Base-by-base conservation (phyloP, 1,140 invertebrate species). In the Drosophila orena region DNA sequence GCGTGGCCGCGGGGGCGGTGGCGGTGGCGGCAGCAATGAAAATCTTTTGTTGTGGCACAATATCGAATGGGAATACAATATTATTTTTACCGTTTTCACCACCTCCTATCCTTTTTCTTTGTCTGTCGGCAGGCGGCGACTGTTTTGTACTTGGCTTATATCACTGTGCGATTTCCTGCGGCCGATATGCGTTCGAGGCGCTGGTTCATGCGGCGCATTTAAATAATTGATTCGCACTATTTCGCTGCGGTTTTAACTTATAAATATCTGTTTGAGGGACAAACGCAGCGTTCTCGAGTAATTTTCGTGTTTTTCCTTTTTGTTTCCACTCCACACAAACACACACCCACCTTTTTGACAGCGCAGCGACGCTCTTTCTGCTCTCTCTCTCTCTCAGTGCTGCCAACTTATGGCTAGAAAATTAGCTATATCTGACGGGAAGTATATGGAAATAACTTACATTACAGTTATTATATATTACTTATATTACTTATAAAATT, bases 91-190 rank as follows among this genome's bases (percentile, higher is more conserved):
- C 81, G 78, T 86, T 81, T 68, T 77, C 68, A 70, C 68, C 59
- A 70, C 68, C 59, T 35, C 64, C 56, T 75, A 78, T 86, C 83
- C 59, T 53, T 62, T 61, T 73, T 10, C 47, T 50, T 50, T 50
- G 83, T 86, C 85, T 86, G 30, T 30, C 30, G 81, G 47, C 56
- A 61, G 56, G 69, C 61, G 37, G 49, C 69, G 57, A 37, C 71
- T 55, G 69, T 79, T 84, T 84, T 84, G 80, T 84, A 84, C 81
- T 84, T 80, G 68, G 54, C 77, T 85, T 80, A 64, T 81, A 85
- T 84, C 81, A 84, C 81, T 77, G 60, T 35, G 43, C 44, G 47
- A 58, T 55, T 49, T 60, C 55, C 24, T 68, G 50, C 35, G 49
- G 34, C 43, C 27, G 46, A 20, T 43, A 35, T 47, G 34, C 42